phyloP scores from a whole-genome alignment of 2,113 vertebrate genomes.

The Uria lomvia region DNA sequence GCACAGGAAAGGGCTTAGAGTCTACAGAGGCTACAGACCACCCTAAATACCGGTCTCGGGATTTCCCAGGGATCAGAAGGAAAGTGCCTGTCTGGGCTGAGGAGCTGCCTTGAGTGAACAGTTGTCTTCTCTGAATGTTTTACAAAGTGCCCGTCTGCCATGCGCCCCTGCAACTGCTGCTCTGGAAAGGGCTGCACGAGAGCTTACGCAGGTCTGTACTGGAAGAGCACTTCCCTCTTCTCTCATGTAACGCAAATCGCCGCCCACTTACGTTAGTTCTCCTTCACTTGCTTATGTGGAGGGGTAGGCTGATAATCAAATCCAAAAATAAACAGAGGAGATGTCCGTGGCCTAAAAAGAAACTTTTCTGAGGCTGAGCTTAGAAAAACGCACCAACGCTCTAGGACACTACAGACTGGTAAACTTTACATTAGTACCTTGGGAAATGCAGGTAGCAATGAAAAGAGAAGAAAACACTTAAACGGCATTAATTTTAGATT shows the following conservation, averaged over 20 bases:
- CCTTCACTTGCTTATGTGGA: background rate
- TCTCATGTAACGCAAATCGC: accelerated
- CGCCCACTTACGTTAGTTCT: background rate
- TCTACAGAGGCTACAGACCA: background rate
- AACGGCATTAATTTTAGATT: background rate
- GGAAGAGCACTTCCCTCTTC: background rate
- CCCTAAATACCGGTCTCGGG: background rate
- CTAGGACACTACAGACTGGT: background rate
- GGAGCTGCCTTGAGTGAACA: background rate
- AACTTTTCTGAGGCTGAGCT: background rate
- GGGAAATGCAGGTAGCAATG: background rate
- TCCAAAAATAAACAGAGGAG: background rate
- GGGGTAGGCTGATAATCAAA: background rate
- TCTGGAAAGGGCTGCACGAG: background rate
- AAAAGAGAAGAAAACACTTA: background rate
- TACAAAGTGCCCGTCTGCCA: background rate
- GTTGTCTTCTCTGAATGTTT: background rate
- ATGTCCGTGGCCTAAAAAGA: background rate
- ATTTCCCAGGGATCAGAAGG: background rate
- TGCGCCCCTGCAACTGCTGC: background rate
- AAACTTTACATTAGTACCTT: background rate
- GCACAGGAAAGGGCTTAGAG: background rate
- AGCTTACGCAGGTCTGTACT: accelerated
- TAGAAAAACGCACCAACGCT: background rate
- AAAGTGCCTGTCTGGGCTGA: background rate